These are phyloP conservation scores for Drosophila auraria DNA, from an alignment of 1,140 invertebrate genomes.

Conservation along the genomic window DNA sequence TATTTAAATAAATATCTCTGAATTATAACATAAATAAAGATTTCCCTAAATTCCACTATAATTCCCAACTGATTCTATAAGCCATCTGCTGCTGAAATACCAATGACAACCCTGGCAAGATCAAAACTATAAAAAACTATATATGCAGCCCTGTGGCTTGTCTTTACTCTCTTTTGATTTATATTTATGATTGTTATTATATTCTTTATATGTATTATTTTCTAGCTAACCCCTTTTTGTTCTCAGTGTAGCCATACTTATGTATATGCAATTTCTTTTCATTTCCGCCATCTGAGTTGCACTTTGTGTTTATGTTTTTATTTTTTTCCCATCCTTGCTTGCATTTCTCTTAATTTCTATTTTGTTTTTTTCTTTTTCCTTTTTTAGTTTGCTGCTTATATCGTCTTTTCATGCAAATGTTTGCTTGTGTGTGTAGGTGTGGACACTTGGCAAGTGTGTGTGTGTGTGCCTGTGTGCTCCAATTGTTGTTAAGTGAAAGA, in stretches of 20 bases:
- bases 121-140: too few relatives aligned
- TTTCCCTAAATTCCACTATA: too few relatives aligned
- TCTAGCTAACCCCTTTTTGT: background rate
- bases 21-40: background rate
- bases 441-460: constrained; percentile 60
- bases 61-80: background rate
- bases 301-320: constrained; percentile 51
- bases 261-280: constrained; percentile 77
- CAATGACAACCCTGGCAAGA: background rate
- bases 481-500: constrained; percentile 70
- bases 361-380: constrained; percentile 51
- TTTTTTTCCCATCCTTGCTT: constrained; percentile 14
- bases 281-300: constrained; percentile 67
- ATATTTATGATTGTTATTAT: too few relatives aligned
- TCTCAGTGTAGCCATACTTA: constrained; percentile 20
- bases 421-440: constrained; percentile 30
- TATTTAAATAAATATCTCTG: background rate
- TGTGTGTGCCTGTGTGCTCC: constrained; percentile 39
- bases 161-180: background rate
- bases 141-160: too few relatives aligned
- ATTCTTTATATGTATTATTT: background rate
- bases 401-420: constrained; percentile 72
- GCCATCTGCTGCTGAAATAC: background rate
- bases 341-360: constrained; percentile 74
- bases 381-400: constrained; percentile 72